Evolutionary conservation across 1,140 invertebrate species (phyloP).

Genomic region (Scaptomyza hsui): DNA sequence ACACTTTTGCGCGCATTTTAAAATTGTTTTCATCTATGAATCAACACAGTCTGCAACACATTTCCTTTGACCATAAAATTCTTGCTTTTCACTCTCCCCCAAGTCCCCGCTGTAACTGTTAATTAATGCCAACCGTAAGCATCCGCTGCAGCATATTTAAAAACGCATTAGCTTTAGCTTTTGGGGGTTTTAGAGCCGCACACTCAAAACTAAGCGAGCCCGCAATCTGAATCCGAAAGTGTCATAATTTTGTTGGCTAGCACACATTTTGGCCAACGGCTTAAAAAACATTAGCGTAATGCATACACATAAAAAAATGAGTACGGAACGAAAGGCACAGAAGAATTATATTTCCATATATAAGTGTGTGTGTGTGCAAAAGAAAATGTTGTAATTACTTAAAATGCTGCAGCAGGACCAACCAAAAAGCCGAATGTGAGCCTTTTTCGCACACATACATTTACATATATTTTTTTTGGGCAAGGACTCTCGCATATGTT

Average conservation of each 20-base stretch:
- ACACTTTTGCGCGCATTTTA: background rate
- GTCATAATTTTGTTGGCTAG: constrained; percentile 61
- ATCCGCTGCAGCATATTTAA: constrained; percentile 77
- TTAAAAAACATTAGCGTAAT: constrained; percentile 44
- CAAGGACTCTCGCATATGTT: constrained; percentile 60
- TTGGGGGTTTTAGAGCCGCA: constrained; percentile 32
- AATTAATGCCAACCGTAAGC: constrained; percentile 70
- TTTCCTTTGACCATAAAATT: constrained; percentile 3
- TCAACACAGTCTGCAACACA: constrained; percentile 20
- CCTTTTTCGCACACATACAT: background rate
- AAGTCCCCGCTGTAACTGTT: constrained; percentile 37
- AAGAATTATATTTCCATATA: constrained; percentile 40
- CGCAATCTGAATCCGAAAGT: constrained; percentile 27
- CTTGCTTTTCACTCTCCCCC: background rate
- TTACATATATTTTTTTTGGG: constrained; percentile 17
- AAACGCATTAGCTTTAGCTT: constrained; percentile 71
- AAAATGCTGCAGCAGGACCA: constrained; percentile 44
- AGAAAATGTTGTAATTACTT: constrained; percentile 67
- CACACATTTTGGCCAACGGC: constrained; percentile 36
- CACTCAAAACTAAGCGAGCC: constrained; percentile 15
- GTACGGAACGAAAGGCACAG: background rate
- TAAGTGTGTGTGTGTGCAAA: constrained; percentile 18
- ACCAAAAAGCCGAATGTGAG: constrained; percentile 4
- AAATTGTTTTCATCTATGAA: background rate
- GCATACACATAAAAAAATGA: constrained; percentile 27